Base-by-base conservation (phyloP, 2,113 vertebrate genomes). In the Desmodus rotundus region DNA sequence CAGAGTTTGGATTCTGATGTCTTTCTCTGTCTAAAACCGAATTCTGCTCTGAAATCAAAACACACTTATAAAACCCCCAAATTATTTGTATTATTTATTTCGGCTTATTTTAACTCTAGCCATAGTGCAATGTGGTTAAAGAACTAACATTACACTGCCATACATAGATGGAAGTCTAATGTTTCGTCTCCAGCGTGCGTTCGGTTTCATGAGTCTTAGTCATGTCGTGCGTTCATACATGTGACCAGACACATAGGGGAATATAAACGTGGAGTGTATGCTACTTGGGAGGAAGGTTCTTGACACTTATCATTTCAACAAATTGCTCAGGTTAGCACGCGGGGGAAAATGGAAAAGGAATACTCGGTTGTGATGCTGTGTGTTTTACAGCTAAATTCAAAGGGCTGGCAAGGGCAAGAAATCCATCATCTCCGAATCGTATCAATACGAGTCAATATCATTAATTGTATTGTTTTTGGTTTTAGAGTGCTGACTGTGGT, bases 281-380 rank as follows among this genome's bases (percentile, higher is more conserved):
- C 65, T 91, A 43, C 43, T 95, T 95, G 14, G 81, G 38, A 96
- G 17, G 28, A 72, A 93, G 89, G 2, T 50, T 96, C 33, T 65
- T 38, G 72, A 36, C 93, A 87, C 93, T 92, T 92, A 63, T 91
- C 28, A 93, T 91, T 92, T 94, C 63, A 83, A 67, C 56, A 74
- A 89, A 94, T 94, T 83, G 22, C 63, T 87, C 43, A 70, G 28
- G 73, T 52, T 85, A 80, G 33, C 0, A 4, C 87, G 20, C n/a
- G 65, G 22, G 6, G 31, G 16, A 14, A 43, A 88, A 58, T 26
- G 67, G 12, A 8, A 78, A 93, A 94, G 33, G 0, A 54, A 82
- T 38, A 33, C 11, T 90, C 87, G 61, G 33, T 63, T 78, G 31
- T 82, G 20, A 38, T 65, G 41, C 47, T 81, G 52, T 26, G 68